Base-by-base conservation (phyloP, 30 jellyfish, hydroid and myxozoan species). In the Aurelia aurita complex sp. Pacific region DNA sequence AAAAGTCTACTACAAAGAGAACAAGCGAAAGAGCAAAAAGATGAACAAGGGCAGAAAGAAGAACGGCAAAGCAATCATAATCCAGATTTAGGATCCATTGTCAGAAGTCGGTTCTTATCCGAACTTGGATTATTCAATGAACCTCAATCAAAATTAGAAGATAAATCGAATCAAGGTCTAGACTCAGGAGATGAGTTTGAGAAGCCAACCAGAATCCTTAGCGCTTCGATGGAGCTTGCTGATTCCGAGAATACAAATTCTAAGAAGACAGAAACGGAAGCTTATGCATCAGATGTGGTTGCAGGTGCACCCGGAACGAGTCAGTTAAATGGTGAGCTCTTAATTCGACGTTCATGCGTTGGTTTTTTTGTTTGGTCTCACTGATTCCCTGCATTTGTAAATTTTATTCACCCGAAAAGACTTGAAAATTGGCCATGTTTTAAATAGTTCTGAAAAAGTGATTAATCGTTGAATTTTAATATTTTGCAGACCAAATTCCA, bases 1-100 rank as follows among this genome's bases (percentile, higher is more conserved):
- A 80, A 77, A 53, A 79, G 77, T 5, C 64, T 87, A 11, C 57
- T 87, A 17, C 85, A 78, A 57, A 74, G 67, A 57, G 90, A 81
- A n/a, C 87, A 77, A 53, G 67, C 50, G 16, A 85, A 74, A n/a
- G 79, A 87, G 4, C 69, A 61, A 14, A 50, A 80, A 64, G 18
- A 65, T 19, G 82, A 80, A 61, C 32, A 3, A 61, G 36, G 36
- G 14, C 32, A 23, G 32, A n/a, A 23, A 17, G 32, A n/a, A 17
- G 15, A 10, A 3, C 70, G 2, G 36, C 70, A 61, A 10, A 13
- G 36, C 70, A 9, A 6, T 46, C 57, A 4, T 7, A 46, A 5
- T 46, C 57, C 57, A 9, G 57, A 46, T 46, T 46, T 46, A 46
- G 57, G 12, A 4, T 46, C 57, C 2, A 46, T 46, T 3, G 57